Evolutionary conservation across 1,140 invertebrate species (phyloP), one percentile per base, ranked within the genome.

Genomic region (Drosophila mojavensis): DNA sequence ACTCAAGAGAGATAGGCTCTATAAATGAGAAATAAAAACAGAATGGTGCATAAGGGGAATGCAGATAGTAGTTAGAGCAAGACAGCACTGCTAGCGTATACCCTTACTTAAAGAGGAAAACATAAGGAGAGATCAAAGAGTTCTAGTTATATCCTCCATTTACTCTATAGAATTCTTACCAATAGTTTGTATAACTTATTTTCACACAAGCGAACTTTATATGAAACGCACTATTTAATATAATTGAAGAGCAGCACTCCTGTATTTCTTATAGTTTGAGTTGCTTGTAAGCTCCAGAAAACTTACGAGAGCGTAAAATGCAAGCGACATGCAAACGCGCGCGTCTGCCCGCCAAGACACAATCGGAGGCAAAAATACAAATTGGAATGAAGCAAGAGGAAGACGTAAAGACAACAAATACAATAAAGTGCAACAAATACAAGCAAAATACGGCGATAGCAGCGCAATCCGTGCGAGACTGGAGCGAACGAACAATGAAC

Each of bases 401-500:
- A 39, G 36, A 39, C 28, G 56, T 30, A 74, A 30, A 30, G 5
- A 30, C 28, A 30, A 26, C 33, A 71, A 55, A 13, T 45, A 45
- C 43, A 15, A 20, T 63, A 53, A 36, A 58, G 28, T 54, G 55
- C 50, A 74, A 62, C 26, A 72, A 45, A 61, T 11, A 63, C 13
- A 67, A 55, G 51, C 13, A 47, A 69, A 69, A 30, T 64, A 36
- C 58, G 45, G 50, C 64, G 73, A 75, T 75, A 75, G 71, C 58
- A 53, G 71, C 51, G 58, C 58, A 74, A 74, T 62, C 65, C 71
- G 71, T 69, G 71, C 71, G 66, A 74, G 72, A 75, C 69, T 64
- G 64, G 69, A 89, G 67, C 73, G 48, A 67, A 63, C 84, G 83
- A 88, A 88, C 83, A 88, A 88, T 89, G 83, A 88, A 88, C 83